phyloP scores from a whole-genome alignment of 2,113 vertebrate species.

The Cyprinodon variegatus region DNA sequence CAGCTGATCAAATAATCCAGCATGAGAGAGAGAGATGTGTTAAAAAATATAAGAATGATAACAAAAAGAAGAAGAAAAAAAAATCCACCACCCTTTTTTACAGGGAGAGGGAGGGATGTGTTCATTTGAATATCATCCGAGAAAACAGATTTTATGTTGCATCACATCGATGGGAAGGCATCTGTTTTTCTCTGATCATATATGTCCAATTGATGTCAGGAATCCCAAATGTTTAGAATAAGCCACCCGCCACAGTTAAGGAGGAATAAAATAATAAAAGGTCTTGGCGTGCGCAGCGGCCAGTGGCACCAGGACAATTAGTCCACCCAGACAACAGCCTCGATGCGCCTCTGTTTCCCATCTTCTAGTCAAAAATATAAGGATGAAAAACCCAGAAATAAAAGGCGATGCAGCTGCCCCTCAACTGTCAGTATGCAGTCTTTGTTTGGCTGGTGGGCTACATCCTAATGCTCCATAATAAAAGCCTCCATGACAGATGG shows the following conservation, averaged over 20 bases:
- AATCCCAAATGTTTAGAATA: slow-evolving; percentile 68
- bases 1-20: slow-evolving; percentile 65
- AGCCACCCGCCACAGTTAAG: slow-evolving; percentile 67
- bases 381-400: not conserved
- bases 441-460: slow-evolving; percentile 69
- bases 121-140: slow-evolving; percentile 68
- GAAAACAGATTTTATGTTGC: slow-evolving; percentile 68
- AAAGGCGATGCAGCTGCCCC: slow-evolving; percentile 44
- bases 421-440: slow-evolving; percentile 60
- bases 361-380: slow-evolving; percentile 38
- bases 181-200: slow-evolving; percentile 41
- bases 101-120: slow-evolving; percentile 50
- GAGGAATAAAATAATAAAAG: slow-evolving; percentile 55
- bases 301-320: slow-evolving; percentile 63
- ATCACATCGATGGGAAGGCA: slow-evolving; percentile 57
- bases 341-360: slow-evolving; percentile 53
- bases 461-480: slow-evolving; percentile 62
- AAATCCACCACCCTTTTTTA: slow-evolving; percentile 64
- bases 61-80: not conserved
- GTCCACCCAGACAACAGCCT: slow-evolving; percentile 63
- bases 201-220: slow-evolving; percentile 74
- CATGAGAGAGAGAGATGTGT: slow-evolving; percentile 32
- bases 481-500: slow-evolving; percentile 57
- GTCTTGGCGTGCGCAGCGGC: slow-evolving; percentile 59
- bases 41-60: not conserved